phyloP scores from a whole-genome alignment of 2,797 vertebrate genomes.

The Nannoperca obscura region DNA sequence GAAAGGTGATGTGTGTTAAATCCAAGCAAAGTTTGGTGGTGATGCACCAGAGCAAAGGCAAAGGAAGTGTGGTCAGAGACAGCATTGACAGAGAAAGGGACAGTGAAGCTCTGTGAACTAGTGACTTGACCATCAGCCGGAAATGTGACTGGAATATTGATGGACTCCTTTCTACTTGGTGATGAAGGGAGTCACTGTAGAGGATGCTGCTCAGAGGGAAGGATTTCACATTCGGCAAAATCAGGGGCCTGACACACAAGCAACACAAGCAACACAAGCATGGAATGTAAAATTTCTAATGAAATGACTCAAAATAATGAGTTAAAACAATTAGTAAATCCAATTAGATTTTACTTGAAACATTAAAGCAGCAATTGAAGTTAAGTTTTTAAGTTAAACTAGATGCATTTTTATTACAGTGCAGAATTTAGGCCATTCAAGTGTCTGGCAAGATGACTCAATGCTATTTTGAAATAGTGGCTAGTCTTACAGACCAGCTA shows the following conservation, averaged over 20 bases:
- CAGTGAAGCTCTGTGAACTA: slow-evolving; percentile 79
- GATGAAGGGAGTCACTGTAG: slow-evolving; percentile 75
- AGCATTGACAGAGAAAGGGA: slow-evolving; percentile 70
- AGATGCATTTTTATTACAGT: too few relatives aligned
- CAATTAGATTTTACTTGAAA: too few relatives aligned
- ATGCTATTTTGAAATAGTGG: slow-evolving; percentile 54
- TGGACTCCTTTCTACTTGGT: slow-evolving; percentile 57
- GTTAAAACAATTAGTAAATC: too few relatives aligned
- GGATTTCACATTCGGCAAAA: slow-evolving; percentile 30
- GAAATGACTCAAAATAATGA: too few relatives aligned
- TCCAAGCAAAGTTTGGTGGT: slow-evolving; percentile 28
- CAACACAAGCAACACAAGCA: too few relatives aligned
- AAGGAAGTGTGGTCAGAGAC: slow-evolving; percentile 61
- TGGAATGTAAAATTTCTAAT: too few relatives aligned
- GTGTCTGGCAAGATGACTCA: slow-evolving; percentile 47
- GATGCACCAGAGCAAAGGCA: slow-evolving; percentile 30
- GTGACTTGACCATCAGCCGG: slow-evolving; percentile 60
- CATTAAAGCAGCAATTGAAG: too few relatives aligned
- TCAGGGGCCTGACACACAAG: slow-evolving; percentile 8
- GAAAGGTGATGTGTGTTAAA: slow-evolving; percentile 42
- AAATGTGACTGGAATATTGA: slow-evolving; percentile 75
- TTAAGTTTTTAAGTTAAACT: too few relatives aligned
- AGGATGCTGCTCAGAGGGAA: slow-evolving; percentile 41
- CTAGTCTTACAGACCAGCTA: slow-evolving; percentile 47
- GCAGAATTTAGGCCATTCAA: slow-evolving; percentile 32